Evolutionary conservation across 2,888 invertebrate species (phyloP), one percentile per base, ranked within the genome.

Genomic region (Tiliacea citrago): DNA sequence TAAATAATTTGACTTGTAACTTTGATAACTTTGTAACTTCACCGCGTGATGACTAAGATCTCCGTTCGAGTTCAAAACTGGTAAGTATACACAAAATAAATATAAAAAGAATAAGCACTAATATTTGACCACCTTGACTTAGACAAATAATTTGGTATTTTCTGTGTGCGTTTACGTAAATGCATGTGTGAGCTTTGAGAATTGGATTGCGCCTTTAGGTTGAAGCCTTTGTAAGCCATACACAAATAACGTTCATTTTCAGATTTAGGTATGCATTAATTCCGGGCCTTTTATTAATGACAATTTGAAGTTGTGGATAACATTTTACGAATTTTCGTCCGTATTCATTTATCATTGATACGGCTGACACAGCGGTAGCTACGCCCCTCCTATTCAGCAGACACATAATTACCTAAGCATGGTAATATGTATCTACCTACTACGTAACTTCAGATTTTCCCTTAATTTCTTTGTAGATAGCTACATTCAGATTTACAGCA

Each of bases 401-500:
- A 21, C 8, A 49, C 13, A 65, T 16, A 51, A 65, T 47, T 16
- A 55, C 21, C 21, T 35, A 6, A 1, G 16, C n/a, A 58, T 7
- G 16, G 4, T 29, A 29, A 29, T 29, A 66, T 57, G 7, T 53
- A 35, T 8, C 13, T 13, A 35, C 0, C 4, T n/a, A 16, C 7
- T n/a, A 35, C 1, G 7, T 35, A 7, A 35, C 53, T 68, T 45
- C 13, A 72, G 55, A 76, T 66, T 68, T 81, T 86, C 71, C 13
- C 70, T 65, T 71, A 62, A 82, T 70, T 70, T 39, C 12, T 7
- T 39, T n/a, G 24, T 75, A 75, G 66, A 77, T 76, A 82, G 83
- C 63, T 77, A 71, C 55, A 86, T 79, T 80, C 75, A 82, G 80
- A 86, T 78, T 82, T 70, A 83, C 75, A 67, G 66, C 35, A 61